phyloP scores from a whole-genome alignment of 2,888 invertebrate genomes.

The Phlogophora meticulosa region DNA sequence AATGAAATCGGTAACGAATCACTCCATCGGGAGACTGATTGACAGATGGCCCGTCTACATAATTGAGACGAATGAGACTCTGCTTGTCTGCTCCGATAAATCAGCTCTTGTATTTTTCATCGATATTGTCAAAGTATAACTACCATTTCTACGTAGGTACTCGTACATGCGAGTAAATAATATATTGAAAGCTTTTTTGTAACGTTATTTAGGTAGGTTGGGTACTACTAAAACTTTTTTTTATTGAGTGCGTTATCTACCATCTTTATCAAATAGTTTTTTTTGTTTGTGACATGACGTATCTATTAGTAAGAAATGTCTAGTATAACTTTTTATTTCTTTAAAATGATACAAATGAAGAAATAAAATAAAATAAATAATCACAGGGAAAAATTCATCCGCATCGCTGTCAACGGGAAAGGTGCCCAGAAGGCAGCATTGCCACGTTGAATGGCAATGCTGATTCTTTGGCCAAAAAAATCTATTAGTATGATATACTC shows the following conservation, averaged over 20 bases:
- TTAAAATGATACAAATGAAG: too few species aligned
- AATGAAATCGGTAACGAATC: constrained; percentile 84
- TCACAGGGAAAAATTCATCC: too few species aligned
- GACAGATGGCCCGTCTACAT: constrained; percentile 89
- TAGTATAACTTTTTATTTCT: too few species aligned
- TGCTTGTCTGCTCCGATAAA: constrained; percentile 82
- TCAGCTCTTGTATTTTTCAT: constrained; percentile 74
- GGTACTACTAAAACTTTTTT: not conserved
- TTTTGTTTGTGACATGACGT: too few species aligned
- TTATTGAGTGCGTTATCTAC: not conserved
- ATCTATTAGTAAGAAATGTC: too few species aligned
- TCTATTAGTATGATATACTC: too few species aligned
- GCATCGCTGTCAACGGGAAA: too few species aligned
- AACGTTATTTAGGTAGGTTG: not conserved
- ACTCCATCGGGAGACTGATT: constrained; percentile 87
- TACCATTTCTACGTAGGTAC: constrained; percentile 20
- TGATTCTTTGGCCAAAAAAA: too few species aligned
- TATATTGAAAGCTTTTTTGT: not conserved
- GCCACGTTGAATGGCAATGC: too few species aligned
- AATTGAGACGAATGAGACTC: constrained; percentile 89
- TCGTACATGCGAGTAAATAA: not conserved
- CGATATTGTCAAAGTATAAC: constrained; percentile 62
- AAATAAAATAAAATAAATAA: too few species aligned
- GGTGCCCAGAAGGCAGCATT: too few species aligned
- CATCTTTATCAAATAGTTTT: not conserved